phyloP scores from a whole-genome alignment of 2,797 vertebrate species.

The Sarcophilus harrisii region DNA sequence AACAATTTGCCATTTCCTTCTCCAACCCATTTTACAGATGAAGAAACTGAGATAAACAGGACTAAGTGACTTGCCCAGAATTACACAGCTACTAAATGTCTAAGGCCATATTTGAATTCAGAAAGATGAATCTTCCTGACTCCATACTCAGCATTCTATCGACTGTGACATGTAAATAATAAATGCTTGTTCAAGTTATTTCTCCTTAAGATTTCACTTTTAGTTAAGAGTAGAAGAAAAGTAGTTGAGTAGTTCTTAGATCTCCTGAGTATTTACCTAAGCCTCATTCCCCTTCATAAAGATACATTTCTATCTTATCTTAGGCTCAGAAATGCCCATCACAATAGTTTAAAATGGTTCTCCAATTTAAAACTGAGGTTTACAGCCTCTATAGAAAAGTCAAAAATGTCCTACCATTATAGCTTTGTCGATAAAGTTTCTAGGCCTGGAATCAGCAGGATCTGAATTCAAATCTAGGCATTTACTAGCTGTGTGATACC shows the following conservation, averaged over 20 bases:
- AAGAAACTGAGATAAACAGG: background rate
- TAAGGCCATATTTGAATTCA: background rate
- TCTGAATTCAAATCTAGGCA: background rate
- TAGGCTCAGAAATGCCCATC: background rate
- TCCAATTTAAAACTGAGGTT: background rate
- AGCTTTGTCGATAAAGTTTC: background rate
- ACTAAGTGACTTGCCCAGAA: background rate
- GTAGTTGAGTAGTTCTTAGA: background rate
- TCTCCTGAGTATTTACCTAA: background rate
- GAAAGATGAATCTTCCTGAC: background rate
- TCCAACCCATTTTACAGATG: background rate
- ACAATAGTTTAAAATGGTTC: background rate
- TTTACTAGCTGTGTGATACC: background rate
- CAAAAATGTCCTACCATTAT: background rate
- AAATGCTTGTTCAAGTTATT: background rate
- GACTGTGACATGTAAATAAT: background rate
- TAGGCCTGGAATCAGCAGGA: background rate
- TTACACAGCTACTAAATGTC: background rate
- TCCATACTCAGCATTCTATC: background rate
- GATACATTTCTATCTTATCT: too few species aligned
- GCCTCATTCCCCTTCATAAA: background rate
- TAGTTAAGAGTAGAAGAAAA: background rate
- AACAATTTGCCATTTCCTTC: background rate
- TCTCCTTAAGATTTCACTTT: background rate
- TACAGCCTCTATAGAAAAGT: background rate